phyloP scores from a whole-genome alignment of 2,113 vertebrate species.

The Empidonax traillii region DNA sequence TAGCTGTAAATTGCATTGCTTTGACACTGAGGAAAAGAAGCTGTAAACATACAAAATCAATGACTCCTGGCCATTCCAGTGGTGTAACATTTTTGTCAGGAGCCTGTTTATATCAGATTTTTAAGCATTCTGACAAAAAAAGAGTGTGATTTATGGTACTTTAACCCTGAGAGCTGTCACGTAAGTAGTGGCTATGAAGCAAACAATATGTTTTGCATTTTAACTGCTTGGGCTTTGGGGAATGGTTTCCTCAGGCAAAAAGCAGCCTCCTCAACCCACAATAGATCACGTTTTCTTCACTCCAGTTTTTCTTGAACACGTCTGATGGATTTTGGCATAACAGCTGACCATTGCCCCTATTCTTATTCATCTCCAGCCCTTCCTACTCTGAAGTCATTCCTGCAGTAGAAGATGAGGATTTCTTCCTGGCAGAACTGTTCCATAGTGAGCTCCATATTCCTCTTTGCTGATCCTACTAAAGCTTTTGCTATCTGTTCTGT shows the following conservation, averaged over 20 bases:
- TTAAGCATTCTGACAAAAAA: neutral
- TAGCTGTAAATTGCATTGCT: neutral
- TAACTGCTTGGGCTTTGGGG: neutral
- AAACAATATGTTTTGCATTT: neutral
- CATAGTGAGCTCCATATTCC: neutral
- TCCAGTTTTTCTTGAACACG: neutral
- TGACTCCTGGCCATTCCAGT: conserved; percentile 18
- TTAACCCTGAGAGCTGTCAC: conserved; percentile 20
- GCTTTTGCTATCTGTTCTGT: neutral
- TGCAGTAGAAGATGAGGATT: neutral
- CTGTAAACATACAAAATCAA: neutral
- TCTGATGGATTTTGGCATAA: neutral
- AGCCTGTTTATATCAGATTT: conserved; percentile 2
- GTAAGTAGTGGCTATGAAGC: neutral
- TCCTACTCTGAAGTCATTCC: neutral
- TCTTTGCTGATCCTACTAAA: neutral
- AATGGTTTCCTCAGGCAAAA: neutral
- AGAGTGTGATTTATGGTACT: conserved; percentile 12
- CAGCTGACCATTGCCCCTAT: neutral
- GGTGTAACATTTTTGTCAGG: conserved; percentile 27
- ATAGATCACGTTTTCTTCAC: neutral
- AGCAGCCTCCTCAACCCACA: neutral
- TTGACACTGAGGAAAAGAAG: neutral
- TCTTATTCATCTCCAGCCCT: neutral
- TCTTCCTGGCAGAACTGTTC: neutral